Percentiles rank a stretch among this genome's conserved stretches.
phyloP scores from a whole-genome alignment of 1,140 invertebrate species.

The Paralvinella palmiformis region DNA sequence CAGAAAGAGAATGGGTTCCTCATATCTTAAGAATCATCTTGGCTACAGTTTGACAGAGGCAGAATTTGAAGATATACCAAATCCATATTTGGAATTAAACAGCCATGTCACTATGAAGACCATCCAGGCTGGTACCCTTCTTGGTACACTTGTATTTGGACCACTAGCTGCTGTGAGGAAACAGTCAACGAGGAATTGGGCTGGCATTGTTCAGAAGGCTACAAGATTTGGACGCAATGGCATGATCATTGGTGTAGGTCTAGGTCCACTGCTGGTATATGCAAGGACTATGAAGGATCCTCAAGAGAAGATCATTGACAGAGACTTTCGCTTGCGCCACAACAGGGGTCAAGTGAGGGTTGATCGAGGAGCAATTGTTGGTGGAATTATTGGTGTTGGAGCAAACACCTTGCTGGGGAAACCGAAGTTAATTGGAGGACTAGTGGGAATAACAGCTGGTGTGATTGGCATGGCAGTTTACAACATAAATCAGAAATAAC shows the following conservation, averaged over 20 bases:
- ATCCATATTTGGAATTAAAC: slow-evolving; percentile 11
- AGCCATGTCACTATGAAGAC: slow-evolving; percentile 13
- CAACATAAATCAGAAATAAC: too few species aligned
- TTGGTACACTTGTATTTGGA: slow-evolving; percentile 8
- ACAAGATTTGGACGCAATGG: slow-evolving; percentile 14
- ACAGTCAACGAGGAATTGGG: not conserved
- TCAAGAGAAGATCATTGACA: slow-evolving; percentile 8
- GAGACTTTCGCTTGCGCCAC: slow-evolving; percentile 11
- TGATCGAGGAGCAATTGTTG: slow-evolving; percentile 10
- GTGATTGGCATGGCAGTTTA: slow-evolving; percentile 9
- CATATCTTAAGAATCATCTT: slow-evolving; percentile 3
- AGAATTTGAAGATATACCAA: slow-evolving; percentile 20
- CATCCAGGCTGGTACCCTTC: slow-evolving; percentile 14
- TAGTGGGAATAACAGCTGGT: slow-evolving; percentile 15
- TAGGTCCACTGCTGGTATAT: slow-evolving; percentile 13
- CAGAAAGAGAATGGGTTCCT: too few species aligned
- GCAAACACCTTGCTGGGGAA: not conserved
- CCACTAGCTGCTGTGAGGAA: slow-evolving; percentile 2
- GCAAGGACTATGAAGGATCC: slow-evolving; percentile 3
- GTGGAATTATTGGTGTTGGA: not conserved
- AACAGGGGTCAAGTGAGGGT: slow-evolving; percentile 13
- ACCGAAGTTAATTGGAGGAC: slow-evolving; percentile 4
- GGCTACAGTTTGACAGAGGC: slow-evolving; percentile 13
- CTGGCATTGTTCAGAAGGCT: not conserved
- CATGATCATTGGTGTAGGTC: slow-evolving; percentile 8